Percentiles rank a stretch among this genome's conserved stretches.
These are phyloP conservation scores for Pseudorectes ferrugineus DNA, from an alignment of 2,113 vertebrate species.

Conservation along the genomic window DNA sequence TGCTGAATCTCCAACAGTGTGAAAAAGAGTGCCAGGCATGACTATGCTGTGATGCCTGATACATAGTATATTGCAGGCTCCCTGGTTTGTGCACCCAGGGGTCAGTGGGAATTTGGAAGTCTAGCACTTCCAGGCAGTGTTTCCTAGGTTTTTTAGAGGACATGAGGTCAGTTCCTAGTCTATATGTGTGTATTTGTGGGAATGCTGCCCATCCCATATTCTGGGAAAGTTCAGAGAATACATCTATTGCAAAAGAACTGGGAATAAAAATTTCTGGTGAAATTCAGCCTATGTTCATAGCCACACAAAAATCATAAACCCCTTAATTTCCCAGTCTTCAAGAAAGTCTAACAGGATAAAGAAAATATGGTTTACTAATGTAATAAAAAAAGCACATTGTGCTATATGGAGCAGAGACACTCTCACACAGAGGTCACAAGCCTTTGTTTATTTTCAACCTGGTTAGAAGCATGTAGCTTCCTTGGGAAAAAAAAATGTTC, in stretches of 20 bases:
- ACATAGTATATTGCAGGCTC: rapidly evolving
- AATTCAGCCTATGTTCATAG: not conserved
- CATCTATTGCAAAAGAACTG: not conserved
- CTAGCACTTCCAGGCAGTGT: not conserved
- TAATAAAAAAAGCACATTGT: not conserved
- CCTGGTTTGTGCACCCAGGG: too few relatives aligned
- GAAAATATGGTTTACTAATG: not conserved
- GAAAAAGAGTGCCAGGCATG: not conserved
- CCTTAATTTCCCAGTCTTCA: not conserved
- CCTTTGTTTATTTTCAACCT: not conserved
- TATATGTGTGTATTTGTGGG: not conserved
- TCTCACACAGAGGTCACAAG: not conserved
- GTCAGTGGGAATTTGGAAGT: not conserved
- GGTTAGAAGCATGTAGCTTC: not conserved
- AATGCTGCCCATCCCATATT: not conserved
- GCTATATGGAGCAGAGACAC: not conserved
- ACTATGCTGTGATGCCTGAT: not conserved
- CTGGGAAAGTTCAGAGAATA: not conserved
- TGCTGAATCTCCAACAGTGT: not conserved
- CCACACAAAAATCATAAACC: not conserved
- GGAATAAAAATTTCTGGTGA: not conserved
- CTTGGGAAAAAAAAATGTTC: not conserved
- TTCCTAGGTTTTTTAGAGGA: not conserved
- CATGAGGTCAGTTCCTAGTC: rapidly evolving
- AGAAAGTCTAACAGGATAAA: not conserved